Base-by-base conservation (phyloP, 2,888 invertebrate species). In the Plagodis dolabraria region DNA sequence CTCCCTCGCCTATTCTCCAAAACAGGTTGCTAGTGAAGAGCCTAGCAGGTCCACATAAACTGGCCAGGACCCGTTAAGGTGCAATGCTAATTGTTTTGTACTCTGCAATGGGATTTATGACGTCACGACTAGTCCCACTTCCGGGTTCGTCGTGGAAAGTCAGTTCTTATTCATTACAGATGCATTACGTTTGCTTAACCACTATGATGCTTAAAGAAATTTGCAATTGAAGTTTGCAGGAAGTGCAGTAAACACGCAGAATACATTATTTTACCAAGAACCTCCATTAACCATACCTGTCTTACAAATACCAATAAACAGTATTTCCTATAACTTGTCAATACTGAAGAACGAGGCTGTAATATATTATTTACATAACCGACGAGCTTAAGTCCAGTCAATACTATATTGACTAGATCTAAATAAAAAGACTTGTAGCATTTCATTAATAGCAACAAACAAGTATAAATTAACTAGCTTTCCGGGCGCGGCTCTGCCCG, bases 81-180 rank as follows among this genome's bases (percentile, higher is more conserved):
- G 82, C 74, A 82, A 85, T 81, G 80, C 85, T 87, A 86, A 87
- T 86, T 86, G 85, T 86, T 87, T 83, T 69, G 74, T 77, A 79
- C 74, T 71, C 74, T 68, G 72, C 65, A 68, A 65, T 58, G 73
- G 76, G 80, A 84, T 86, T 86, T 87, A 86, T 85, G 80, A 82
- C 83, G 79, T 84, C 84, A 86, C 83, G 84, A 77, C 63, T 64
- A 43, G 65, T 65, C 60, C 70, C 62, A 77, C 74, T 80, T 78
- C 80, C 80, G 73, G 70, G 73, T 43, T 59, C 56, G 44, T 60
- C 57, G 44, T 43, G 50, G 51, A 60, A 63, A 57, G 53, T 42
- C 33, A 59, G 54, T 55, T 60, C 57, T 55, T 63, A 59, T 60
- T 57, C 50, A 59, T 59, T 58, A 56, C 56, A 56, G 58, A 57